Evolutionary conservation across 2,113 vertebrate genomes (phyloP), one percentile per base, ranked within the genome.

Genomic region (Perognathus longimembris): DNA sequence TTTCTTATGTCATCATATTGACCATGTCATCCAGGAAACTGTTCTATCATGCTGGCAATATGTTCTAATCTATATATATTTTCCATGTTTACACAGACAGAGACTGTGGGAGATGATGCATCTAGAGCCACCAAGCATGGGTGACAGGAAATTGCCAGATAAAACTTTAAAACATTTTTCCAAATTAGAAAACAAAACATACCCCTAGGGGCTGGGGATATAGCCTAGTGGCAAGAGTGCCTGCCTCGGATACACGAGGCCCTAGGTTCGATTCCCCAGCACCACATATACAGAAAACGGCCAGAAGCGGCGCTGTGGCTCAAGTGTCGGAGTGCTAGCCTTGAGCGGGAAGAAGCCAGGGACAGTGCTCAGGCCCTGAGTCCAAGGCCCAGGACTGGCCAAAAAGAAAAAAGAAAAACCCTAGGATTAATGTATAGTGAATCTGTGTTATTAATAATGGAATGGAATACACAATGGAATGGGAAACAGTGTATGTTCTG

Each of bases 91-190:
- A 69, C 0, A 61, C 0, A 71, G 14, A 78, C 11, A 15, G 4
- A 10, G 69, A 76, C 82, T 20, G 2, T 22, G 10, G 14, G 12
- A 88, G 26, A 69, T 63, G 30, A 11, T 30, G 17, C 70, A 11
- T 34, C 36, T 94, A 57, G 20, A 73, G 6, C 15, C 38, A 86
- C 24, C 59, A 88, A 34, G 1, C 36, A 50, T 70, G 32, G 21
- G 59, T 15, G 30, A 69, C 6, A 38, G 5, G 21, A 90, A 90
- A 84, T 10, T 36, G 6, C 2, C 42, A 84, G 40, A 89, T 12
- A 18, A 0, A 12, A 76, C 42, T 59, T 89, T 91, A 82, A 95
- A 95, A 74, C 69, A 32, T 11, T 59, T 50, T 90, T 88, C 28
- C 77, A 20, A 90, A 66, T 21, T n/a, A 79, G 20, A 42, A 93